Conservation (phyloP, 2,113 vertebrate genomes). For the Fulica atra region DNA sequence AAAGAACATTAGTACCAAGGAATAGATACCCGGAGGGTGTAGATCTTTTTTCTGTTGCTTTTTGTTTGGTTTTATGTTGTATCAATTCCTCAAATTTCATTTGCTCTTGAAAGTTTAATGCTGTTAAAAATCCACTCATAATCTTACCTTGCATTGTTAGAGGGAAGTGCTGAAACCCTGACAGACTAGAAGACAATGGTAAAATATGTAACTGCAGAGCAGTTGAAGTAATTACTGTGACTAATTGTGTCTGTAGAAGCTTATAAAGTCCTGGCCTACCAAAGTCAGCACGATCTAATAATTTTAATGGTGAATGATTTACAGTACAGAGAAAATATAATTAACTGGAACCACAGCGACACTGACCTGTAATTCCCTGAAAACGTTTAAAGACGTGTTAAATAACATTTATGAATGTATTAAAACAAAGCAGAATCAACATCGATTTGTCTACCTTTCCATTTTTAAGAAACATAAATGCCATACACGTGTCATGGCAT, state of each 20-base stretch:
- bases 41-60: background rate
- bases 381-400: background rate
- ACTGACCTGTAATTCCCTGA: background rate
- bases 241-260: background rate
- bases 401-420: background rate
- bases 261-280: background rate
- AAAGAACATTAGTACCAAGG: constrained; percentile 5
- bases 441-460: background rate
- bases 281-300: background rate
- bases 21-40: constrained; percentile 11
- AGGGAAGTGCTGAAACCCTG: background rate
- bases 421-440: background rate
- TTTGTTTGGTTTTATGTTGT: background rate
- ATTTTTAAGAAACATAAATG: background rate
- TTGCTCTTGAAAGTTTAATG: constrained; percentile 12
- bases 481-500: background rate
- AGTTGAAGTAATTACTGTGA: constrained; percentile 1
- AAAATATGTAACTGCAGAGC: background rate
- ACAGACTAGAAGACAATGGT: background rate
- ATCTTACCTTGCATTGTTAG: background rate
- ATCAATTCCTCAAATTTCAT: constrained; percentile 43
- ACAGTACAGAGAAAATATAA: background rate
- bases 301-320: background rate
- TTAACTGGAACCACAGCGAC: background rate
- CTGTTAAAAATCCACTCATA: background rate